Evolutionary conservation across 1,140 invertebrate genomes (phyloP), one percentile per base, ranked within the genome.

Genomic region (Scaptodrosophila lebanonensis): DNA sequence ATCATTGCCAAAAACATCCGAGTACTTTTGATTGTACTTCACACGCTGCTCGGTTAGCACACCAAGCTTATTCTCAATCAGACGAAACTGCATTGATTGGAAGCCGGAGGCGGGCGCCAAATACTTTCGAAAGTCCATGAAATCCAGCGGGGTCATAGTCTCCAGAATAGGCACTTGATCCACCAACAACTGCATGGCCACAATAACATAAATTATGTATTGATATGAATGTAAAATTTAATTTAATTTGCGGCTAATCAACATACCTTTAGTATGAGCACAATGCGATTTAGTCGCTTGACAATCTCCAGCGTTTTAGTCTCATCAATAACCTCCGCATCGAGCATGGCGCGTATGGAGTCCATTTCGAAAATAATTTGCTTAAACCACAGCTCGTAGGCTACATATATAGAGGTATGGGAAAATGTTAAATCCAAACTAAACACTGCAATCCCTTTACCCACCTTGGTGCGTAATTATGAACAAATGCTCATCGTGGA

Each of bases 321-420:
- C 88, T 99, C 98, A 79, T 98, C 95, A 25, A 99, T 88, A 64
- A 91, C 91, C 72, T 91, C 89, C 1, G 91, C 90, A 57, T 91
- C 93, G 67, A 99, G 95, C 35, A 98, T 88, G 1, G 90, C 87
- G 42, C 96, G 88, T 4, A 99, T 93, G 0, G 97, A 98, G 84
- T 99, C 97, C 49, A 99, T 88, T 84, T 99, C 98, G 84, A 93
- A 98, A 45, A 99, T 94, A 29, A 99, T 98, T 89, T 99, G 98
- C 87, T 99, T 99, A 89, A 99, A 99, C 98, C 98, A 99, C 9
- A 99, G 89, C 87, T 99, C 98, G 87, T 99, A 99, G 0, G 97
- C 97, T 98, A 88, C 57, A 89, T 90, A 9, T 61, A 88, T 83
- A 16, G 7, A 39, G 12, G 13, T 0, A 44, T 3, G 12, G 1